Evolutionary conservation across 2,888 invertebrate species (phyloP).

Genomic region (Leptura quadrifasciata): DNA sequence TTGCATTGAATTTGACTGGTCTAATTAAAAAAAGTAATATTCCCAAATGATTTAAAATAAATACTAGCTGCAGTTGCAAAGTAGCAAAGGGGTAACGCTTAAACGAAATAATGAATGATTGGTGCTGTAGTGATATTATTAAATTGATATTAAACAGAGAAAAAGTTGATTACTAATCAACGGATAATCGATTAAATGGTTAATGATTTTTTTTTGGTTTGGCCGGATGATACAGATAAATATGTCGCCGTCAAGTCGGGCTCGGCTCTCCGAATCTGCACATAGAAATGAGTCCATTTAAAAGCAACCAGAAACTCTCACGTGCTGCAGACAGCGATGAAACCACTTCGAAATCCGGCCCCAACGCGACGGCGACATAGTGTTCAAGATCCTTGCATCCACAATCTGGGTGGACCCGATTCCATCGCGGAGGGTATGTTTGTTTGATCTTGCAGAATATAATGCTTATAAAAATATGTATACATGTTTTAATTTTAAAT

Average conservation of each 20-base stretch:
- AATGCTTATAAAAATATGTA: neutral
- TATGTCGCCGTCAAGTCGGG: neutral
- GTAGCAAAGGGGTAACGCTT: no score
- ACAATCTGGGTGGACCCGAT: neutral
- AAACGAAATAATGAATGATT: no score
- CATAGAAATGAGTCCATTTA: slow-evolving; percentile 20
- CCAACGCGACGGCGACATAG: slow-evolving; percentile 1
- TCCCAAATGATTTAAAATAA: no score
- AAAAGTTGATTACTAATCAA: no score
- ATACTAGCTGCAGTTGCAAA: no score
- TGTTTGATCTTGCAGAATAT: neutral
- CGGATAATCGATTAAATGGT: no score
- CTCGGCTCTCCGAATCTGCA: neutral
- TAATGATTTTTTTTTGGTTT: no score
- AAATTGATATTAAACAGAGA: no score
- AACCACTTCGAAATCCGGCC: neutral
- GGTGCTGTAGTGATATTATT: no score
- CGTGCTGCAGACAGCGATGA: neutral
- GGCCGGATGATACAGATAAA: neutral
- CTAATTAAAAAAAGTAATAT: no score
- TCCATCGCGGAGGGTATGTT: slow-evolving; percentile 11
- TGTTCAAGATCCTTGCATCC: slow-evolving; percentile 7
- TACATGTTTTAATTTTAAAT: neutral
- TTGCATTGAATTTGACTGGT: no score
- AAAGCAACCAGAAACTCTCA: slow-evolving; percentile 11